Evolutionary conservation across 1,140 invertebrate species (phyloP).

Genomic region (Macrobrachium nipponense): DNA sequence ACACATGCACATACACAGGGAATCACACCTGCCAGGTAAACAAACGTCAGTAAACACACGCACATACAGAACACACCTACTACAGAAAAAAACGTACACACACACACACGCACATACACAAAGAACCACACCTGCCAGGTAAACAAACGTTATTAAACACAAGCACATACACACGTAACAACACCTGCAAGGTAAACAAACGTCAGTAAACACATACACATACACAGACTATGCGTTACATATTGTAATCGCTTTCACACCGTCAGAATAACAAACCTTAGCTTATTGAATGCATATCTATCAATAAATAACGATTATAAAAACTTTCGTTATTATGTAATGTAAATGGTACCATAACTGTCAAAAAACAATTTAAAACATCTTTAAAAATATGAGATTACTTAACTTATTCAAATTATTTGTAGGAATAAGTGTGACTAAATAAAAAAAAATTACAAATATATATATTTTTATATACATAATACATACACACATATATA

Average conservation of each 20-base stretch:
- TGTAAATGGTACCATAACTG: not conserved
- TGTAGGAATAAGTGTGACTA: not conserved
- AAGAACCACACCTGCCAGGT: too few species aligned
- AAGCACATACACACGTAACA: slow-evolving; percentile 11
- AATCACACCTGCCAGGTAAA: not conserved
- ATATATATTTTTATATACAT: not conserved
- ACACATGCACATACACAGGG: not conserved
- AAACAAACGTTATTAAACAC: not conserved
- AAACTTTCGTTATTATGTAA: not conserved
- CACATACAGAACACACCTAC: too few species aligned
- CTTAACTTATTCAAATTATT: not conserved
- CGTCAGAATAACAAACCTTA: not conserved
- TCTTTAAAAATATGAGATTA: not conserved
- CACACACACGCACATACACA: slow-evolving; percentile 7
- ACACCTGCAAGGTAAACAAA: not conserved
- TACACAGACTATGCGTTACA: not conserved
- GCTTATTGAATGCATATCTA: too few species aligned
- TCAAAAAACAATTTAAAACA: too few species aligned
- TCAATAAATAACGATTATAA: too few species aligned
- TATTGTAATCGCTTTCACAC: too few species aligned
- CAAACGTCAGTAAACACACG: slow-evolving; percentile 20
- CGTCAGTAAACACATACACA: slow-evolving; percentile 26
- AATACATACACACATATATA: not conserved
- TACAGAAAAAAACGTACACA: too few species aligned
- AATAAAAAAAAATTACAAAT: too few species aligned